Evolutionary conservation across 2,888 invertebrate species (phyloP).

Genomic region (Chrysodeixis includens): DNA sequence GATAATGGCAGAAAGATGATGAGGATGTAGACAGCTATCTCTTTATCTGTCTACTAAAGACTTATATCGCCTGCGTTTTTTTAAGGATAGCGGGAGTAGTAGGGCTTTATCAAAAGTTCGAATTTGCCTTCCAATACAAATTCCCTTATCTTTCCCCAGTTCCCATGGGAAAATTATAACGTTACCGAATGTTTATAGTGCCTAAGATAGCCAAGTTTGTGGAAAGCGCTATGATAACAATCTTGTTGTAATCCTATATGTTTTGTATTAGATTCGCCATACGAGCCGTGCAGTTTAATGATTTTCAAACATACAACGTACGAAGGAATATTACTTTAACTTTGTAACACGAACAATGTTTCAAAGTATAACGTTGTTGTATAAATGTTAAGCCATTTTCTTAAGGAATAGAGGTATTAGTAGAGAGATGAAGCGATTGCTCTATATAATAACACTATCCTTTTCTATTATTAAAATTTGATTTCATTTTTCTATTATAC

Average conservation of each 20-base stretch:
- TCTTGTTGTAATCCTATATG: constrained; percentile 17
- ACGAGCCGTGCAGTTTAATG: constrained; percentile 20
- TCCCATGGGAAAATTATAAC: constrained; percentile 53
- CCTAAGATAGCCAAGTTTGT: constrained; percentile 57
- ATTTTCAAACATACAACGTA: constrained; percentile 33
- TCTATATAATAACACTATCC: not conserved
- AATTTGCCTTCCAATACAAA: not conserved
- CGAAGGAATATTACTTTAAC: constrained; percentile 14
- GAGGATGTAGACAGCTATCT: too few relatives aligned
- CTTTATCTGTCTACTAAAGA: too few relatives aligned
- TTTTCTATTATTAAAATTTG: not conserved
- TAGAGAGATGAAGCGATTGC: too few relatives aligned
- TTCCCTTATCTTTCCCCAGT: constrained; percentile 29
- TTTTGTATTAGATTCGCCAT: constrained; percentile 38
- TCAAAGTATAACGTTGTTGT: not conserved
- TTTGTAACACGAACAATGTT: constrained; percentile 22
- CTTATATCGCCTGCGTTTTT: too few relatives aligned
- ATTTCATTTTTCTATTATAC: not conserved
- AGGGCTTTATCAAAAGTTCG: not conserved
- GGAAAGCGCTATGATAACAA: constrained; percentile 61
- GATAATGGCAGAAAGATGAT: too few relatives aligned
- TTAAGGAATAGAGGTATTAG: too few relatives aligned
- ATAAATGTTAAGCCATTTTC: too few relatives aligned
- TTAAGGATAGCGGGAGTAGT: too few relatives aligned
- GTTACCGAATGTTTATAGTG: constrained; percentile 62